A percentile compares a stretch with the other conserved stretches of the same genome.
Evolutionary conservation across 2,797 vertebrate species (phyloP).

Genomic region (Setipinna tenuifilis): DNA sequence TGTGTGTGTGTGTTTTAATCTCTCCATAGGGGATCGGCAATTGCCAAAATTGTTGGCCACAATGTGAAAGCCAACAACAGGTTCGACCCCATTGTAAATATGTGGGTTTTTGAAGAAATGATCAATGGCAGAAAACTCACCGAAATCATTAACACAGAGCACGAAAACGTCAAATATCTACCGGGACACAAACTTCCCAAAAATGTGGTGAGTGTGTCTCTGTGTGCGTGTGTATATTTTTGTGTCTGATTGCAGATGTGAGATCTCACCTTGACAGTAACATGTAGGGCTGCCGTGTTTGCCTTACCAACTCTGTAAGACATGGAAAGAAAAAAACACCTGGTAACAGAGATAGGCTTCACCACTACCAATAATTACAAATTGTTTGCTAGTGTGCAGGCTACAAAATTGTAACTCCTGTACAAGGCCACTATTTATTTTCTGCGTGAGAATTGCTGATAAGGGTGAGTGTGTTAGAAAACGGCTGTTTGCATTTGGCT

Average conservation of each 20-base stretch:
- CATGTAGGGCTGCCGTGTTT: neutral
- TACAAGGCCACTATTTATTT: no score
- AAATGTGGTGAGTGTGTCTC: constrained; percentile 77
- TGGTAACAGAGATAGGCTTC: no score
- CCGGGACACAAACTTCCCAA: constrained; percentile 79
- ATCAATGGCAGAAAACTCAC: constrained; percentile 77
- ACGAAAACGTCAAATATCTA: constrained; percentile 84
- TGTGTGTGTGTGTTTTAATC: neutral
- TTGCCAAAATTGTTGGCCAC: constrained; percentile 81
- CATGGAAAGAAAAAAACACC: no score
- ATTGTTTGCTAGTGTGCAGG: no score
- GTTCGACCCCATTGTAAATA: constrained; percentile 79
- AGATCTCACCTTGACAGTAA: neutral
- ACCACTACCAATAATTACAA: no score
- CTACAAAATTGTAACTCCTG: no score
- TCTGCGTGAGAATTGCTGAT: no score
- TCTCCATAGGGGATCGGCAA: constrained; percentile 77
- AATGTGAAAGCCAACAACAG: constrained; percentile 78
- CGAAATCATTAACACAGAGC: constrained; percentile 83
- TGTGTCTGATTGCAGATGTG: neutral
- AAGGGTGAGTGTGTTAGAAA: no score
- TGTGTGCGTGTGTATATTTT: neutral
- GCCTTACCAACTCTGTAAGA: no score
- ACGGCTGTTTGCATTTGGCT: no score
- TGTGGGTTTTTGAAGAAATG: constrained; percentile 85